Evolutionary conservation across 2,797 vertebrate species (phyloP), one percentile per base, ranked within the genome.

Genomic region (Zalophus californianus): DNA sequence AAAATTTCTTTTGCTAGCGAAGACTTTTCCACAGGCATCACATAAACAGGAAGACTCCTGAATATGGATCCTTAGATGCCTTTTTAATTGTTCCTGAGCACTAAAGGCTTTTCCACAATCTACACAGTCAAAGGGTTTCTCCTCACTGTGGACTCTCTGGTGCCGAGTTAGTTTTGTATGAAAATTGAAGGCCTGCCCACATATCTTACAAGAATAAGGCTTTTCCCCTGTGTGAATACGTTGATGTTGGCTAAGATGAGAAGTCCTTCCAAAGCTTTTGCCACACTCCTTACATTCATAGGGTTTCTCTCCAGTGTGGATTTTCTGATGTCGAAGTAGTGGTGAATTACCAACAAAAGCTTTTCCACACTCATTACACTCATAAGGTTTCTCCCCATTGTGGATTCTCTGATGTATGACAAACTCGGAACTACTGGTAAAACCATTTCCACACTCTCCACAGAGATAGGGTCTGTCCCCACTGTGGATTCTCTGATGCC

Each of bases 261-360:
- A 96, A 62, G 58, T 95, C 52, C 75, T 96, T 79, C 60, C 21
- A 1, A 97, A 97, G 62, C 82, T 84, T 94, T 85, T 96, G 41
- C 95, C 86, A 86, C 91, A 97, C 41, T 96, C 93, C 10, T 48
- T 91, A 93, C 96, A 97, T n/a, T 77, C 52, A 68, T 77, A 97
- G 7, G 96, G 84, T 91, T 96, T 97, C 73, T 96, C 96, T 86
- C 96, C 90, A 62, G 68, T 96, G 38, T 97, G 96, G 58, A 91
- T 94, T 92, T 94, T 94, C 89, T 96, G 93, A 88, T 96, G 96
- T 44, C 8, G n/a, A 91, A 92, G 68, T 68, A 96, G 80, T 25
- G 92, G 35, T 44, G 90, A 91, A 38, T 84, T 98, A 41, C 72
- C 60, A 50, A 58, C 44, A 82, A 92, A 97, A 38, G 70, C 41